phyloP scores from a whole-genome alignment of 2,113 vertebrate genomes.

The Tiliqua scincoides region DNA sequence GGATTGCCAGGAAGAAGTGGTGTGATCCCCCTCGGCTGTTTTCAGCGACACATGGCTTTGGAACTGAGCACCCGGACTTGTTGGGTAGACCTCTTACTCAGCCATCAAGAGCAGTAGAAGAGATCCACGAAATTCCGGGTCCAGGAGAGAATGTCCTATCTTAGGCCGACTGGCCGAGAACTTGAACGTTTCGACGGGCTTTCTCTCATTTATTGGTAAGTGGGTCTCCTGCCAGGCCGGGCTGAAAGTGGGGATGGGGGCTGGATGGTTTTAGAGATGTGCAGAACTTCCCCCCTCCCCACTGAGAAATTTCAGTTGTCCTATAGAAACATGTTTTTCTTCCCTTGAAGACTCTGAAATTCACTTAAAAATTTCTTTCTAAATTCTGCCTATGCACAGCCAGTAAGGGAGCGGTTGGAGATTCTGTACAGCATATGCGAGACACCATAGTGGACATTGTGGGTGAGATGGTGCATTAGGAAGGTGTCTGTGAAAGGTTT shows the following conservation, averaged over 20 bases:
- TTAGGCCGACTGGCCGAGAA: constrained; percentile 75
- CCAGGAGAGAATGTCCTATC: constrained; percentile 76
- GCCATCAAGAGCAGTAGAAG: background rate
- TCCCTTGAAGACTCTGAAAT: no score
- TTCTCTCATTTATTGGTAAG: constrained; percentile 90
- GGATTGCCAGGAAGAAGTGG: no score
- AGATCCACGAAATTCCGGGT: constrained; percentile 5
- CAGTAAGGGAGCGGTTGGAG: background rate
- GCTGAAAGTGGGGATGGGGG: background rate
- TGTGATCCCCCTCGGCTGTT: rapidly evolving
- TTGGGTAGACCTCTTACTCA: background rate
- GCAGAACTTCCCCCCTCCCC: no score
- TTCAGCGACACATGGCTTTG: constrained; percentile 26
- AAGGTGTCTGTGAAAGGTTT: no score
- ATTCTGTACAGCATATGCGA: background rate
- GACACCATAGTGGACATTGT: background rate
- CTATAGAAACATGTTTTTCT: no score
- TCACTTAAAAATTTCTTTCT: no score
- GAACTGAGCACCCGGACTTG: rapidly evolving
- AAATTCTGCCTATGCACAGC: background rate
- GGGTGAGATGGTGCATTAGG: no score
- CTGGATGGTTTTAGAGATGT: background rate
- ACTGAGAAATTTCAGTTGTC: no score
- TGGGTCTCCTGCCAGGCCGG: background rate
- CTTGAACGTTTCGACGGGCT: constrained; percentile 86